Conservation (phyloP, 2,113 vertebrate species). For the Ardeotis arabs region DNA sequence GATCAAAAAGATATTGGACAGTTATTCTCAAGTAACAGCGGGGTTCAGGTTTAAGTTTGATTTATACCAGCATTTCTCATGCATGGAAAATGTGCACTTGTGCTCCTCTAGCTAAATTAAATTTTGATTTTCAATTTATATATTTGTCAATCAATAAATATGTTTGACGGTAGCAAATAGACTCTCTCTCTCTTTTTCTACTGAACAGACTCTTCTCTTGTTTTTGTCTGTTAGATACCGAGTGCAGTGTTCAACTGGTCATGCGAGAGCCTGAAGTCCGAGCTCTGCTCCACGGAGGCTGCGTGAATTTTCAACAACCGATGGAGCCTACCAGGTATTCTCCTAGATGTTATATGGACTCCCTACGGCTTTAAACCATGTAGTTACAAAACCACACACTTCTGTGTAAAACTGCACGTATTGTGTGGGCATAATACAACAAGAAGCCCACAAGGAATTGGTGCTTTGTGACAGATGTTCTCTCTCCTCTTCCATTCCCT, state of each 20-base stretch:
- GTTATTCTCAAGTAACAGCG: neutral
- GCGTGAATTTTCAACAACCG: neutral
- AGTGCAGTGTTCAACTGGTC: neutral
- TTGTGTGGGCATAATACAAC: neutral
- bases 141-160: constrained; percentile 12
- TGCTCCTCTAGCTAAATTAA: neutral
- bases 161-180: neutral
- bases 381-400: neutral
- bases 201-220: neutral
- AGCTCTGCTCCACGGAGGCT: neutral
- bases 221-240: neutral
- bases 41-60: neutral
- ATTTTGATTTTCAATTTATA: constrained; percentile 19
- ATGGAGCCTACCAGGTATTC: neutral
- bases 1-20: neutral
- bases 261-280: neutral
- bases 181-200: neutral
- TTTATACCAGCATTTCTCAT: neutral
- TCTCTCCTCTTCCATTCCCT: neutral
- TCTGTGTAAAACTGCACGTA: accelerated
- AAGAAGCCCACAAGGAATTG: accelerated
- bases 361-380: neutral
- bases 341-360: neutral
- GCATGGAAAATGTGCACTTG: constrained; percentile 9
- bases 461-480: neutral